Percentiles rank a stretch among this genome's conserved stretches.
Evolutionary conservation across 2,888 invertebrate genomes (phyloP).

Genomic region (Perdita meconis): DNA sequence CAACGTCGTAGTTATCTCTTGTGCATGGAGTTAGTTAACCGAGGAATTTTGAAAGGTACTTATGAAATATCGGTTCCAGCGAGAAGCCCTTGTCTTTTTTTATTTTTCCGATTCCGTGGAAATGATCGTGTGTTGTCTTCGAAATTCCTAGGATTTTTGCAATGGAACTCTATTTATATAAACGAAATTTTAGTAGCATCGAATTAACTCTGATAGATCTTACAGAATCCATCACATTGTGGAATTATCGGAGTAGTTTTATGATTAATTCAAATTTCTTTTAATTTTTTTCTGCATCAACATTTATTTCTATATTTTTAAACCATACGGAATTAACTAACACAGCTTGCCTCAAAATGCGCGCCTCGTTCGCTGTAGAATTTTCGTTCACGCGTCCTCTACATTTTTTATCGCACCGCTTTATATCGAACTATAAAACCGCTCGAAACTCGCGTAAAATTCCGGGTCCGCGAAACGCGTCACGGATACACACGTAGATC

Average conservation of each 20-base stretch:
- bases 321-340: slow-evolving; percentile 10
- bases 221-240: too few relatives aligned
- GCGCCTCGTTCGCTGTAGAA: not conserved
- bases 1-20: slow-evolving; percentile 13
- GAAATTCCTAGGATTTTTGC: too few relatives aligned
- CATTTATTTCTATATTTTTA: not conserved
- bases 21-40: slow-evolving; percentile 29
- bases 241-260: too few relatives aligned
- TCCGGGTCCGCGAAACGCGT: not conserved
- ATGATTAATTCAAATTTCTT: too few relatives aligned
- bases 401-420: slow-evolving; percentile 5
- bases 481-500: slow-evolving; percentile 4
- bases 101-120: too few relatives aligned
- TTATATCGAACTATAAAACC: slow-evolving; percentile 36
- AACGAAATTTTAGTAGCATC: too few relatives aligned
- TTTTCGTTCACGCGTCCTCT: not conserved
- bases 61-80: too few relatives aligned
- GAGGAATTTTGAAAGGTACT: not conserved
- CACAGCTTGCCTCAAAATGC: not conserved
- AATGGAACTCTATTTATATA: too few relatives aligned
- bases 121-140: too few relatives aligned
- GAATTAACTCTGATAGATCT: too few relatives aligned
- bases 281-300: not conserved
- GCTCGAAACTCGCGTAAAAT: slow-evolving; percentile 13
- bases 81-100: too few relatives aligned